Percentiles rank a stretch among this genome's conserved stretches.
phyloP scores from a whole-genome alignment of 2,888 invertebrate genomes.

The Galeopsomyia nigrocyanea region DNA sequence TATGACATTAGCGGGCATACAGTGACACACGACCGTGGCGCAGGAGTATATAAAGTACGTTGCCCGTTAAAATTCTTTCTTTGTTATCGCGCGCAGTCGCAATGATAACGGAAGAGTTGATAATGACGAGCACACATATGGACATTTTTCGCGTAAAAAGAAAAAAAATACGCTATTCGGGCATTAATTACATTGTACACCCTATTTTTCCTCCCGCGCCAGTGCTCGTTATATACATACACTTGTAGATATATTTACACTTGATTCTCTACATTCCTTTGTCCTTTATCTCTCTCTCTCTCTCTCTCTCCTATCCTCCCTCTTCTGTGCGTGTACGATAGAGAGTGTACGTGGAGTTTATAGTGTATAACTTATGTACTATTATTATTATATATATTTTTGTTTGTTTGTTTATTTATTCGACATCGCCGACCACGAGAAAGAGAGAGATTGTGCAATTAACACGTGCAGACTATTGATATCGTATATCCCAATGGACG shows the following conservation, averaged over 20 bases:
- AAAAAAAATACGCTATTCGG: conserved; percentile 33
- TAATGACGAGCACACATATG: conserved; percentile 19
- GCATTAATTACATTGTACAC: conserved; percentile 34
- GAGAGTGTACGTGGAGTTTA: neutral
- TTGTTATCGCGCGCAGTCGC: too few species aligned
- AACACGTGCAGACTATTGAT: too few species aligned
- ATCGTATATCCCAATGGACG: too few species aligned
- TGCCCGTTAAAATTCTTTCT: conserved; percentile 1
- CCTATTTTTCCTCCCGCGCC: neutral
- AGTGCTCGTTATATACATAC: neutral
- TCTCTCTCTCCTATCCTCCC: neutral
- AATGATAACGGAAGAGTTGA: neutral
- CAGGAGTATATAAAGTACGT: neutral
- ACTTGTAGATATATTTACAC: conserved; percentile 27
- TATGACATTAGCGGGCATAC: conserved; percentile 59
- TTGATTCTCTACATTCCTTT: neutral
- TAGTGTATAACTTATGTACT: conserved; percentile 16
- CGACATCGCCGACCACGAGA: too few species aligned
- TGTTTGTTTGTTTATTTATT: too few species aligned
- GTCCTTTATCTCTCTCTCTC: neutral
- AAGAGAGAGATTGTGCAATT: too few species aligned
- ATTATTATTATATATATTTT: neutral
- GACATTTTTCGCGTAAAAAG: conserved; percentile 18
- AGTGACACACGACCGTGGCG: neutral
- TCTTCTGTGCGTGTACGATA: neutral